Base-by-base conservation (phyloP, 2,113 vertebrate species). In the Melanostigma gelatinosum region DNA sequence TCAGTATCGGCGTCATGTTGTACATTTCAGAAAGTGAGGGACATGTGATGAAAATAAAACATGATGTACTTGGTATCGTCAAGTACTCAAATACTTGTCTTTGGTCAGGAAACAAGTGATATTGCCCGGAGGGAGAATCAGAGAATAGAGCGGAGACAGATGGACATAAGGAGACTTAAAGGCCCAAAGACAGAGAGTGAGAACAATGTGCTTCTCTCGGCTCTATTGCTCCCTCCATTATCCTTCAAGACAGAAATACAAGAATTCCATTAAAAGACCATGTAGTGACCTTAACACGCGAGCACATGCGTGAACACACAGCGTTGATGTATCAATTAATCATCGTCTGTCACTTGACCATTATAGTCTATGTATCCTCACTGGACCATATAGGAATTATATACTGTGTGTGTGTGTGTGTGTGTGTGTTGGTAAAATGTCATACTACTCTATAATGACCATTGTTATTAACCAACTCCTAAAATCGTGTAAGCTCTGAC, bases 191-290 rank as follows among this genome's bases (percentile, higher is more conserved):
- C 73, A 72, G 24, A 72, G 54, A 67, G 65, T 18, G 44, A 67
- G 75, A 89, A 87, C 84, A 90, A 83, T 80, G 83, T 79, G 80
- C 91, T 78, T 74, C 69, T 92, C 74, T 87, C 88, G 90, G 89
- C 90, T 93, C 91, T 68, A 22, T 44, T 88, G 90, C 80, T 84
- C 84, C 22, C 84, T 84, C 83, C 84, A 93, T 91, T 93, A 90
- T 91, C 83, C 89, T 75, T 68, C 62, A 63, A 80, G 85, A 89
- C 87, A 85, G 82, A 91, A 92, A 83, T 90, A 92, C 92, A 93
- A 88, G 85, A 89, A 92, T 92, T 93, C 83, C 93, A 94, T 94
- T 93, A 92, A 93, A 91, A 92, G 89, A 90, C 76, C 87, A 91
- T 94, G 91, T 93, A 89, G 82, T 91, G 92, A 93, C 93, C 93